Evolutionary conservation across 2,797 vertebrate species (phyloP).

Genomic region (Lacerta viridis): DNA sequence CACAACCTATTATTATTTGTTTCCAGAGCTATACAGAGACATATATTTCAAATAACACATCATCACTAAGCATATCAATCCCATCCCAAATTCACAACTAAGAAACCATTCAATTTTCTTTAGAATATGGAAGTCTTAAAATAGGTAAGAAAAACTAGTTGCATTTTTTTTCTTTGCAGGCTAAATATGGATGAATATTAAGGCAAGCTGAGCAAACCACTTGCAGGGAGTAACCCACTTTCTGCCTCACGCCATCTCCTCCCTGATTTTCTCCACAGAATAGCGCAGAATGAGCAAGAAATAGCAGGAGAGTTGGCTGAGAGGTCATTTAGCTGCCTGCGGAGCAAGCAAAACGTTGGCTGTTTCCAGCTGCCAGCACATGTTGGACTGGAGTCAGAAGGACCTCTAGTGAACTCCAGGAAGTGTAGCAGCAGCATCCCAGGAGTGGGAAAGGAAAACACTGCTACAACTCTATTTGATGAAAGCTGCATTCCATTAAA

Average conservation of each 20-base stretch:
- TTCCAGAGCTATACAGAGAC: background rate
- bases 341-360: conserved; percentile 8
- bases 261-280: conserved; percentile 13
- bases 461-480: background rate
- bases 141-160: background rate
- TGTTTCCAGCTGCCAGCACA: conserved; percentile 32
- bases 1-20: background rate
- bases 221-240: conserved; percentile 10
- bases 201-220: background rate
- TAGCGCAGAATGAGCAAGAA: conserved; percentile 11
- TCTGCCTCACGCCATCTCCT: conserved; percentile 10
- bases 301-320: conserved; percentile 30
- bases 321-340: conserved; percentile 16
- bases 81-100: background rate
- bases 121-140: background rate
- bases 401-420: conserved; percentile 52
- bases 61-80: background rate
- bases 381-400: conserved; percentile 48
- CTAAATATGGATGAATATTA: background rate
- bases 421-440: conserved; percentile 38
- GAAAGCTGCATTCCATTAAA: background rate
- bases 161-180: background rate
- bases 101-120: background rate
- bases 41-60: background rate
- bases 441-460: conserved; percentile 8